Evolutionary conservation across 1,140 invertebrate genomes (phyloP).

Genomic region (Cataglyphis hispanica): DNA sequence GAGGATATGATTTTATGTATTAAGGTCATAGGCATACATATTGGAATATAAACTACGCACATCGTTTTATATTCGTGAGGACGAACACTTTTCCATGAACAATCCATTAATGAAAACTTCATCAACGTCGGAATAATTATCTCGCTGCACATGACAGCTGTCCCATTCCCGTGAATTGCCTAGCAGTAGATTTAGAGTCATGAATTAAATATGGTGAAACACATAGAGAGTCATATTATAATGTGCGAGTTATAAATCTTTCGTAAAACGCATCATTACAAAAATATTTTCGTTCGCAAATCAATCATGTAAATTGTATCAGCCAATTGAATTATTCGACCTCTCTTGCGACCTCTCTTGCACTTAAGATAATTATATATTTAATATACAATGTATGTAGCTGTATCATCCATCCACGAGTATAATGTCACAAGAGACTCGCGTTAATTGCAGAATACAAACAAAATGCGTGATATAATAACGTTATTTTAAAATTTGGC

Average conservation of each 20-base stretch:
- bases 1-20: background rate
- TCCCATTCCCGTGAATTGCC: conserved; percentile 68
- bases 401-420: background rate
- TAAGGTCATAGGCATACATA: background rate
- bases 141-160: conserved; percentile 68
- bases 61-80: conserved; percentile 61
- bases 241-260: conserved; percentile 31
- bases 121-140: conserved; percentile 73
- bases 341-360: background rate
- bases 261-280: conserved; percentile 4
- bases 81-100: conserved; percentile 45
- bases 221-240: conserved; percentile 29
- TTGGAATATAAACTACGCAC: conserved; percentile 20
- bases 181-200: conserved; percentile 36
- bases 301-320: conserved; percentile 35
- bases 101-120: conserved; percentile 69
- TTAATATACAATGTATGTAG: conserved; percentile 30
- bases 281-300: conserved; percentile 5
- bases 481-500: background rate
- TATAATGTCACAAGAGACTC: background rate
- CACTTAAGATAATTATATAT: conserved; percentile 45
- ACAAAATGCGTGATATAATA: conserved; percentile 9
- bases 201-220: conserved; percentile 51
- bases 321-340: conserved; percentile 14
- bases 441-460: background rate